Conservation (phyloP, 2,113 vertebrate species). For the Mola mola region DNA sequence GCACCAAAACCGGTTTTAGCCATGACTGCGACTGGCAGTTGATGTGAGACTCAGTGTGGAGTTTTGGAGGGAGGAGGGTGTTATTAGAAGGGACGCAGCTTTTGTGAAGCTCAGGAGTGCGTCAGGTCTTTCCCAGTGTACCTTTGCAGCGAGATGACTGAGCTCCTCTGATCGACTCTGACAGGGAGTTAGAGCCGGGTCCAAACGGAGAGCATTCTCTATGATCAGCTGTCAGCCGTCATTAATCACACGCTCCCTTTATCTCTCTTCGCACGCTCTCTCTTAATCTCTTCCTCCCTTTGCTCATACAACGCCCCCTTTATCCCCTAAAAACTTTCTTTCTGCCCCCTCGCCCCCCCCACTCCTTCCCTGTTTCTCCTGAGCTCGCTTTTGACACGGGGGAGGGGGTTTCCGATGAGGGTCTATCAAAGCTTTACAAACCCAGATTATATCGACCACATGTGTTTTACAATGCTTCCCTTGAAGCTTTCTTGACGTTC, state of each 20-base stretch:
- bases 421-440: constrained; percentile 60
- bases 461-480: constrained; percentile 66
- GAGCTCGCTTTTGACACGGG: constrained; percentile 54
- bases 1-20: constrained; percentile 40
- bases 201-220: constrained; percentile 77
- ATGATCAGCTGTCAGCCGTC: constrained; percentile 76
- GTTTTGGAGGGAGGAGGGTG: constrained; percentile 36
- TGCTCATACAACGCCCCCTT: constrained; percentile 47
- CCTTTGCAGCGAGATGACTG: constrained; percentile 79
- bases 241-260: constrained; percentile 78
- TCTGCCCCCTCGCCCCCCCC: not conserved
- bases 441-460: constrained; percentile 60
- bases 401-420: constrained; percentile 51
- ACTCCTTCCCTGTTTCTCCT: constrained; percentile 25
- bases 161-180: constrained; percentile 74
- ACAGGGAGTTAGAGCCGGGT: constrained; percentile 74
- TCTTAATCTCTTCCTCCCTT: constrained; percentile 64
- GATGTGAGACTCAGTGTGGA: constrained; percentile 40
- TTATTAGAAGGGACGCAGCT: constrained; percentile 61
- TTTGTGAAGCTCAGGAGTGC: constrained; percentile 68
- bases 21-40: constrained; percentile 35
- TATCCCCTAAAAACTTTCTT: constrained; percentile 48
- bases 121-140: constrained; percentile 71
- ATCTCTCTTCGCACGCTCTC: constrained; percentile 64
- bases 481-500: constrained; percentile 54